Percentiles rank a stretch among this genome's conserved stretches.
phyloP scores from a whole-genome alignment of 2,797 vertebrate species.

The Acropternis orthonyx region DNA sequence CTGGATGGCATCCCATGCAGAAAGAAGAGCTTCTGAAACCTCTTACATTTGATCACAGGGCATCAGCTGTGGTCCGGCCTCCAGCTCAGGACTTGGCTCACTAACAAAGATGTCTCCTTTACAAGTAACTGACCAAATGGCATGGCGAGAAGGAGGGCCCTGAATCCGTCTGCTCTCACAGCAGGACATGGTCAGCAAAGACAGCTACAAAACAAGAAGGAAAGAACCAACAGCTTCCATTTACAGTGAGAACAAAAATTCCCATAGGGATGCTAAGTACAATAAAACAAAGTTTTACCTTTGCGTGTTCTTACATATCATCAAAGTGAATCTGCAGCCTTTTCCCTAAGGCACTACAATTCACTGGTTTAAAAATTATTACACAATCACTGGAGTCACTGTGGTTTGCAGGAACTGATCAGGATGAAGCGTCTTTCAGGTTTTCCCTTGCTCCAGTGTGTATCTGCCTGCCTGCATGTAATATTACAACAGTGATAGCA shows the following conservation, averaged over 20 bases:
- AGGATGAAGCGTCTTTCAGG: background rate
- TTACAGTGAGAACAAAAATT: background rate
- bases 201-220: conserved; percentile 78
- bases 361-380: background rate
- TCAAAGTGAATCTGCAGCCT: background rate
- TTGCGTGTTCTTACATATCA: background rate
- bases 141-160: conserved; percentile 88
- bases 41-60: conserved; percentile 95
- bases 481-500: background rate
- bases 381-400: background rate
- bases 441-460: background rate
- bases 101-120: conserved; percentile 97
- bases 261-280: background rate
- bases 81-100: conserved; percentile 86
- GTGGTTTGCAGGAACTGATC: background rate
- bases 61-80: conserved; percentile 80
- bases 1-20: background rate
- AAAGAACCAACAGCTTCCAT: background rate
- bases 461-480: background rate
- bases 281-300: background rate
- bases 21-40: background rate
- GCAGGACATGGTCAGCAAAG: conserved; percentile 88
- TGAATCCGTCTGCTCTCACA: conserved; percentile 88
- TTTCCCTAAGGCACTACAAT: background rate
- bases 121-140: conserved; percentile 96